These are phyloP conservation scores for Anolis sagrei DNA, from an alignment of 2,113 vertebrate genomes.

Conservation along the genomic window DNA sequence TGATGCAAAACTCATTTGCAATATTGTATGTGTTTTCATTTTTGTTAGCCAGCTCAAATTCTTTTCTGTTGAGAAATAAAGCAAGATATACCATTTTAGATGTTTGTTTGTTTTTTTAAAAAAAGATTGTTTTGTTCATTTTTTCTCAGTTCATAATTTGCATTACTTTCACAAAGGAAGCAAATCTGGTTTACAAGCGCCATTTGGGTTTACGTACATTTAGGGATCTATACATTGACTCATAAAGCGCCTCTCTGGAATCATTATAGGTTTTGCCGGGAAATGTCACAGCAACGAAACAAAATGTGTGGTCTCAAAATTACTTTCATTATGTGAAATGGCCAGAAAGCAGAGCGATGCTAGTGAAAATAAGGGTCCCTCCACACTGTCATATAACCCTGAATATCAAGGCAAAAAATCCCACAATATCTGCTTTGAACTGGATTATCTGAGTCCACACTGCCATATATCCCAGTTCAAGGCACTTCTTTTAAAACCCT, in stretches of 20 bases:
- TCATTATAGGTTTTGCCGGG: not conserved
- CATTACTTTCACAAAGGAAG: not conserved
- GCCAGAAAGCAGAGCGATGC: not conserved
- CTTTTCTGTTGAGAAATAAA: no score
- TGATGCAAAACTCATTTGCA: no score
- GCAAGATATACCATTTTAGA: no score
- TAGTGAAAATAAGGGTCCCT: not conserved
- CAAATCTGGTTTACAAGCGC: not conserved
- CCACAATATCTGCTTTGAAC: no score
- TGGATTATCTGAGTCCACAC: no score
- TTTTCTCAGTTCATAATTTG: not conserved
- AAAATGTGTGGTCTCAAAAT: no score
- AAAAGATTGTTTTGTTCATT: not conserved
- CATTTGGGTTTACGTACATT: not conserved
- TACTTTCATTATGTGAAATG: not conserved
- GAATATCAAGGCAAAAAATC: no score
- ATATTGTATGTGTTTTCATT: no score
- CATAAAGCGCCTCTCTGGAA: not conserved
- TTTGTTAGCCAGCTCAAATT: no score
- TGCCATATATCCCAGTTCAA: no score
- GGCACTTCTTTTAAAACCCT: no score
- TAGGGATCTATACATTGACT: not conserved
- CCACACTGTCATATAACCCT: no score
- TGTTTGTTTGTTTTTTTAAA: not conserved
- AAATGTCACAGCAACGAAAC: not conserved